Base-by-base conservation (phyloP, 2,888 invertebrate species). In the Eupithecia centaureata region DNA sequence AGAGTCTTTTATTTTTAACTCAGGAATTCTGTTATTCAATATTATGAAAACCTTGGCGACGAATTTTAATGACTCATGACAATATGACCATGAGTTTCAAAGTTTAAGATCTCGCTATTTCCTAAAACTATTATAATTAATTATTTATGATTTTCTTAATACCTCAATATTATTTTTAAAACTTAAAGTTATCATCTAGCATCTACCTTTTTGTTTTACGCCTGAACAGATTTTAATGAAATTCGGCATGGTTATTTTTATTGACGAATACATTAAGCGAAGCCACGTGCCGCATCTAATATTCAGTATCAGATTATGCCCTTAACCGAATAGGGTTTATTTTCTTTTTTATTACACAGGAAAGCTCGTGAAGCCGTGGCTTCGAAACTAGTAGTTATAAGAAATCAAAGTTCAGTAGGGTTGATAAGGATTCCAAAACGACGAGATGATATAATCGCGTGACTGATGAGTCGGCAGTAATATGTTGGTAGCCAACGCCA, bases 1-100 rank as follows among this genome's bases (percentile, higher is more conserved):
- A 57, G 27, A 57, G 42, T 56, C n/a, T 63, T 63, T 61, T 61
- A 47, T 61, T 66, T 54, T 42, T 59, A 42, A 33, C 32, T 64
- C 32, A 42, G 58, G 51, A 64, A 64, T 64, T 35, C 27, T 56
- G 32, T 58, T 57, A 33, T 25, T 22, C n/a, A 57, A 63, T 63
- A 52, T 30, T 60, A 65, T 54, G 60, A 56, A 25, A 51, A 33
- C 51, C 51, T 51, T 51, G 47, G 22, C 51, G 51, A 61, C 61
- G 51, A n/a, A 18, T 51, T 61, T 61, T 15, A n/a, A 30, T 57
- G 57, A 33, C 5, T 57, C 57, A 33, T 57, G 12, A 13, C n/a
- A 0, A 30, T 30, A 27, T 52, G 52, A 27, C 25, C 2, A 52
- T 52, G 52, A 27, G 15, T 52, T 27, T 25, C 25, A 18, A 27